These are phyloP conservation scores for Epinotia nisella DNA, from an alignment of 2,888 invertebrate genomes.

Conservation along the genomic window DNA sequence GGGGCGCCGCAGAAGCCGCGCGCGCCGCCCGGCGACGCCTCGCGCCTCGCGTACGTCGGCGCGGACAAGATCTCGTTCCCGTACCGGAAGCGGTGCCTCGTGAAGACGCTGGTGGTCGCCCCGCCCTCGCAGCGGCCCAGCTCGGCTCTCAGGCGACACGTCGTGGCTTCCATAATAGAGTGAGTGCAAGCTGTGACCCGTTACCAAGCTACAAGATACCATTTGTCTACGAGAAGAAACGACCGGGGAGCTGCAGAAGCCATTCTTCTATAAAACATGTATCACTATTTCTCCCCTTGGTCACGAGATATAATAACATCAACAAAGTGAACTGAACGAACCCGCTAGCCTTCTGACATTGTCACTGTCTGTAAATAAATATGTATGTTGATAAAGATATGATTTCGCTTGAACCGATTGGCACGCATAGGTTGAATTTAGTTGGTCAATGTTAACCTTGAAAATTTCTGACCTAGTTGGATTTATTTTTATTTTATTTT, in stretches of 20 bases:
- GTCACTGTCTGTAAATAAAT: no score
- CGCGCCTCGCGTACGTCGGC: conserved; percentile 73
- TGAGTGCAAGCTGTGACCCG: conserved; percentile 61
- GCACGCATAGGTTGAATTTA: neutral
- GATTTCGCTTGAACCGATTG: no score
- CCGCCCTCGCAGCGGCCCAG: conserved; percentile 93
- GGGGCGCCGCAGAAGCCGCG: conserved; percentile 50
- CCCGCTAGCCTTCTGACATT: no score
- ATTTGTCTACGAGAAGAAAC: no score
- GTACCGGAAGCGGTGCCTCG: conserved; percentile 91
- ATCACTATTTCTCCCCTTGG: no score
- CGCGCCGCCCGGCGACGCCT: conserved; percentile 59
- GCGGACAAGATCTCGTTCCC: conserved; percentile 77
- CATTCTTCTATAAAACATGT: no score
- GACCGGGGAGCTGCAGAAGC: no score
- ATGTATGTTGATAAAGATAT: no score
- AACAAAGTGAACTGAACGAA: no score
- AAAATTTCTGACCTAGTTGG: neutral
- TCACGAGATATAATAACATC: no score
- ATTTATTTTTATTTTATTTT: neutral
- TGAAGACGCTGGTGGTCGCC: conserved; percentile 91
- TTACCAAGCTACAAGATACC: no score
- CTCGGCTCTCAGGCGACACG: conserved; percentile 90
- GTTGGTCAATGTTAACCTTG: neutral
- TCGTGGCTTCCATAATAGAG: conserved; percentile 95